Percentiles rank a stretch among this genome's conserved stretches.
phyloP scores from a whole-genome alignment of 1,140 invertebrate genomes.

The Trichoplusia ni region DNA sequence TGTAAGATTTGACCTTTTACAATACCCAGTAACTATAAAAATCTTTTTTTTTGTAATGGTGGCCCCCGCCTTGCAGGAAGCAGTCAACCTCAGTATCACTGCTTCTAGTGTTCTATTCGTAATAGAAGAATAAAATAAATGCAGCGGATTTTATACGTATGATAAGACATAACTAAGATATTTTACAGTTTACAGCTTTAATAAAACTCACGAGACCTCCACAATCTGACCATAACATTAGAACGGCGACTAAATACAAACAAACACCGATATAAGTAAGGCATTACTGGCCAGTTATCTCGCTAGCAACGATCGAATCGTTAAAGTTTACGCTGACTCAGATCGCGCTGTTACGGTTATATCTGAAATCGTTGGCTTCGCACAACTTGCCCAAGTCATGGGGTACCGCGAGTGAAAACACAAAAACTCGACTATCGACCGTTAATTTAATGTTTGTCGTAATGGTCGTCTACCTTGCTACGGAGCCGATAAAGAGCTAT shows the following conservation, averaged over 20 bases:
- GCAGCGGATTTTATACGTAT: no score
- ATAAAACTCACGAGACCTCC: no score
- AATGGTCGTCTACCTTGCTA: neutral
- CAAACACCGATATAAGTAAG: conserved; percentile 9
- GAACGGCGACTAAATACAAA: neutral
- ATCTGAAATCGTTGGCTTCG: conserved; percentile 8
- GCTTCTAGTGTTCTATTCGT: no score
- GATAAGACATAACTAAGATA: no score
- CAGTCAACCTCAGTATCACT: no score
- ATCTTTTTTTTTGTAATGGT: no score
- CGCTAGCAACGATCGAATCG: conserved; percentile 12
- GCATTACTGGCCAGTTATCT: conserved; percentile 7
- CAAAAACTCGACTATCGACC: neutral
- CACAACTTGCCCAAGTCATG: conserved; percentile 1
- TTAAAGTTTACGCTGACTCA: conserved; percentile 17
- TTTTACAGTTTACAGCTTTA: no score
- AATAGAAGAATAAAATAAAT: no score
- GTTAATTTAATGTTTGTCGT: conserved; percentile 7
- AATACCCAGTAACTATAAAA: no score
- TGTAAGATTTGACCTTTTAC: no score
- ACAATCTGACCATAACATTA: neutral
- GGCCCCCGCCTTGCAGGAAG: no score
- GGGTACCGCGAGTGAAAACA: conserved; percentile 5
- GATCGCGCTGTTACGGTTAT: conserved; percentile 22
- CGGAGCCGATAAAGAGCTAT: neutral